phyloP scores from a whole-genome alignment of 1,140 invertebrate genomes.

The Cotesia typhae region DNA sequence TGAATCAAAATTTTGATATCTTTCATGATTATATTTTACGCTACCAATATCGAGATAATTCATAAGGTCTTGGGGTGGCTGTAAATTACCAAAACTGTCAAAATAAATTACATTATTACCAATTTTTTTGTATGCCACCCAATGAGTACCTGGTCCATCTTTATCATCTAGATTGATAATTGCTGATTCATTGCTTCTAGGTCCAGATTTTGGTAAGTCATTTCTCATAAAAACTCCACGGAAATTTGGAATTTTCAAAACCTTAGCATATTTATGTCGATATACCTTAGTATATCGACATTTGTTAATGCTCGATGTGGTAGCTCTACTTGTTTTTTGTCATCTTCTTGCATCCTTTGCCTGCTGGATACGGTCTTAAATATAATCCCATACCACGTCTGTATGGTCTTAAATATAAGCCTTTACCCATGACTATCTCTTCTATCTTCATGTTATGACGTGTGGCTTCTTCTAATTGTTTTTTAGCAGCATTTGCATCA shows the following conservation, averaged over 20 bases:
- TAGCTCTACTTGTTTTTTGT: conserved; percentile 34
- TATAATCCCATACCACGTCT: conserved; percentile 45
- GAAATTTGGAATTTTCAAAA: conserved; percentile 41
- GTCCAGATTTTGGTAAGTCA: conserved; percentile 40
- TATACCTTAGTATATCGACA: conserved; percentile 40
- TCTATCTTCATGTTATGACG: conserved; percentile 50
- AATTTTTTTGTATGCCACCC: conserved; percentile 48
- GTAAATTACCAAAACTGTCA: conserved; percentile 46
- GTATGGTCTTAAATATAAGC: conserved; percentile 48
- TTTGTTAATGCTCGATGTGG: conserved; percentile 41
- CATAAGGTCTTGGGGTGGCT: conserved; percentile 39
- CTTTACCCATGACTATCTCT: conserved; percentile 49
- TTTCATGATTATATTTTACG: conserved; percentile 37
- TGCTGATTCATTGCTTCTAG: conserved; percentile 26
- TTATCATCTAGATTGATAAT: conserved; percentile 36
- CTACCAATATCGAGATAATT: conserved; percentile 37
- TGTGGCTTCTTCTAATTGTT: conserved; percentile 40
- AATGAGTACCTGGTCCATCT: conserved; percentile 45
- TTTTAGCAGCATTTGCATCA: conserved; percentile 45
- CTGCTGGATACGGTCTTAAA: background rate
- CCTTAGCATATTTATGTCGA: conserved; percentile 42
- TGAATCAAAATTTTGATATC: conserved; percentile 36
- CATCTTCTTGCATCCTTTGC: background rate
- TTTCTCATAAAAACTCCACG: conserved; percentile 47
- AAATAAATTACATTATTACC: conserved; percentile 43